Evolutionary conservation across 2,888 invertebrate species (phyloP).

Genomic region (Tetanocera ferruginea): DNA sequence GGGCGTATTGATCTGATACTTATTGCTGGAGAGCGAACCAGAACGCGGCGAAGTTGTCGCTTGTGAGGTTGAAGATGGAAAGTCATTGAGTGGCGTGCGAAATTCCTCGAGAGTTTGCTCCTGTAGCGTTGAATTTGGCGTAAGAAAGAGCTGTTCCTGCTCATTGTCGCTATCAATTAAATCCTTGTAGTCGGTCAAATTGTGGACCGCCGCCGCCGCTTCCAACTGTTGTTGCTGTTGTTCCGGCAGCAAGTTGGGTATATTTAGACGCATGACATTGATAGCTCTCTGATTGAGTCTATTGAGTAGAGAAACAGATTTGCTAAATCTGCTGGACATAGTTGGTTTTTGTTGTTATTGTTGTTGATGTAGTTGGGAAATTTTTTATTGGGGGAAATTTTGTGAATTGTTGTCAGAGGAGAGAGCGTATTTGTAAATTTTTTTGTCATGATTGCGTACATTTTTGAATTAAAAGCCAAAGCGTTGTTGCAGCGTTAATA

Average conservation of each 20-base stretch:
- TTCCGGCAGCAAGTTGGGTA: constrained; percentile 60
- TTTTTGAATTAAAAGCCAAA: not conserved
- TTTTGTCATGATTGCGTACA: not conserved
- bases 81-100: constrained; percentile 65
- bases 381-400: constrained; percentile 41
- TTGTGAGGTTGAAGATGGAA: constrained; percentile 53
- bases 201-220: constrained; percentile 16
- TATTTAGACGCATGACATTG: constrained; percentile 68
- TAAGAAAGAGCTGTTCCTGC: constrained; percentile 61
- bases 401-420: constrained; percentile 51
- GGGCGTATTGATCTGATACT: constrained; percentile 55
- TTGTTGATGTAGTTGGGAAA: constrained; percentile 34
- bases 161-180: constrained; percentile 57
- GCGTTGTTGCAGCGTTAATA: not conserved
- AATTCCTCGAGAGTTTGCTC: constrained; percentile 61
- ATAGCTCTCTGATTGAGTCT: constrained; percentile 69
- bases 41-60: constrained; percentile 1
- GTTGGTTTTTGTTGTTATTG: constrained; percentile 42
- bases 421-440: not conserved
- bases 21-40: constrained; percentile 28
- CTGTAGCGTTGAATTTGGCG: constrained; percentile 66
- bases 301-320: constrained; percentile 70
- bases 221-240: constrained; percentile 45
- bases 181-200: constrained; percentile 43
- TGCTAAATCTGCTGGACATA: constrained; percentile 66